Conservation (phyloP, 2,113 vertebrate species). For the Cynoglossus semilaevis region DNA sequence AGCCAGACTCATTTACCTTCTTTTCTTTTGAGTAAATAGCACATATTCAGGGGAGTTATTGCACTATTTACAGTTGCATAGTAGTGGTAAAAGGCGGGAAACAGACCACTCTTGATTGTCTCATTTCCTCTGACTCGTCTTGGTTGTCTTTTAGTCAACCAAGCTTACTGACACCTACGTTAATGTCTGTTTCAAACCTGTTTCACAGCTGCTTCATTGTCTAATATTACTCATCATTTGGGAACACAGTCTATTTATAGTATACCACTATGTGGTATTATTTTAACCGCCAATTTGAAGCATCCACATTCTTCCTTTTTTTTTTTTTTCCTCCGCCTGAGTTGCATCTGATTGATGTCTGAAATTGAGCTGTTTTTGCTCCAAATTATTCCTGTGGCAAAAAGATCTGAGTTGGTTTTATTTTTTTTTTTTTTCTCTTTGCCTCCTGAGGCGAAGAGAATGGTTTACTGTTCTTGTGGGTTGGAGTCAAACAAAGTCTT, state of each 20-base stretch:
- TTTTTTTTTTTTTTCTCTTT: slow-evolving; percentile 24
- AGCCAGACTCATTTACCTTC: too few relatives aligned
- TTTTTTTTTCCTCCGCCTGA: slow-evolving; percentile 42
- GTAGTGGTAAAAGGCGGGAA: not conserved
- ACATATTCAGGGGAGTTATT: too few relatives aligned
- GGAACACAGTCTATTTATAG: too few relatives aligned
- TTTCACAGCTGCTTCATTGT: slow-evolving; percentile 70
- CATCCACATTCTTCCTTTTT: too few relatives aligned
- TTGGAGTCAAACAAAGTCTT: slow-evolving; percentile 61
- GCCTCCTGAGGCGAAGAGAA: slow-evolving; percentile 46
- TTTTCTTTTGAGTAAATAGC: too few relatives aligned
- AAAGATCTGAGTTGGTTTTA: slow-evolving; percentile 54
- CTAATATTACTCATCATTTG: slow-evolving; percentile 59
- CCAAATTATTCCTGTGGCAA: slow-evolving; percentile 53
- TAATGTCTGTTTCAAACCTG: slow-evolving; percentile 62
- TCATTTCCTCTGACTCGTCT: slow-evolving; percentile 32
- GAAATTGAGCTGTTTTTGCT: slow-evolving; percentile 67
- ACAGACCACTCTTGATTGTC: slow-evolving; percentile 47
- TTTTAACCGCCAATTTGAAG: too few relatives aligned
- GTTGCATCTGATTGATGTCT: slow-evolving; percentile 52
- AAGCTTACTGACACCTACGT: slow-evolving; percentile 37
- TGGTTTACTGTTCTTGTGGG: slow-evolving; percentile 59
- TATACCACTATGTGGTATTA: slow-evolving; percentile 53
- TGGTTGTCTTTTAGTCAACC: slow-evolving; percentile 48
- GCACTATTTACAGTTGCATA: too few relatives aligned